Base-by-base conservation (phyloP, 2,888 invertebrate genomes). In the Dichetophora obliterata region DNA sequence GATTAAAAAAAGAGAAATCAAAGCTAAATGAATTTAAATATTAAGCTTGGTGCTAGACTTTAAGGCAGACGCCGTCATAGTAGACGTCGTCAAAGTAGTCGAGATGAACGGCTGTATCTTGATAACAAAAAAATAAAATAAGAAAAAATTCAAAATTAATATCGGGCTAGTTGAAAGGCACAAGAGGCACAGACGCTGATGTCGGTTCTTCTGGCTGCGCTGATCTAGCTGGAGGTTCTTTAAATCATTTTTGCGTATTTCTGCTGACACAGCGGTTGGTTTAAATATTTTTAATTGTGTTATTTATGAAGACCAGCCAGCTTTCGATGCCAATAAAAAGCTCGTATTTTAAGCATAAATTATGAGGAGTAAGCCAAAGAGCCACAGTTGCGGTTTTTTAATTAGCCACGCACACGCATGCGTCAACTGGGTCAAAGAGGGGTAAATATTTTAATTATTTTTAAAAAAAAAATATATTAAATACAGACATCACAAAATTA, bases 241-340 rank as follows among this genome's bases (percentile, higher is more conserved):
- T 66, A 22, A 66, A 22, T 34, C 22, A 22, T 22, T 37, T 66
- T 63, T 65, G 31, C 22, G 11, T 6, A 2, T 66, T 66, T 2
- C 37, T 66, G 19, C 34, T 43, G 22, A 19, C 24, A 19, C 24
- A 59, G 9, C 19, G 9, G 14, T 3, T 65, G 65, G 34, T 27
- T 24, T 24, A 63, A 27, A 63, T 63, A n/a, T 65, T 65, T 27
- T 65, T 65, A 65, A 37, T 65, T 16, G 37, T 34, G 16, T 65
- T 34, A 31, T 65, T 65, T 65, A 65, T 37, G 48, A 14, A 48
- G 48, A 16, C 11, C 11, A 9, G 68, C 11, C 22, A 24, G 68
- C 27, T 50, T 14, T 48, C 50, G 50, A 5, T 68, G 68, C 22
- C 68, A 24, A 50, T 50, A 50, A 68, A 68, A 14, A 48, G 27